Evolutionary conservation across 2,888 invertebrate species (phyloP), one percentile per base, ranked within the genome.

Genomic region (Hirtodrosophila cameraria): DNA sequence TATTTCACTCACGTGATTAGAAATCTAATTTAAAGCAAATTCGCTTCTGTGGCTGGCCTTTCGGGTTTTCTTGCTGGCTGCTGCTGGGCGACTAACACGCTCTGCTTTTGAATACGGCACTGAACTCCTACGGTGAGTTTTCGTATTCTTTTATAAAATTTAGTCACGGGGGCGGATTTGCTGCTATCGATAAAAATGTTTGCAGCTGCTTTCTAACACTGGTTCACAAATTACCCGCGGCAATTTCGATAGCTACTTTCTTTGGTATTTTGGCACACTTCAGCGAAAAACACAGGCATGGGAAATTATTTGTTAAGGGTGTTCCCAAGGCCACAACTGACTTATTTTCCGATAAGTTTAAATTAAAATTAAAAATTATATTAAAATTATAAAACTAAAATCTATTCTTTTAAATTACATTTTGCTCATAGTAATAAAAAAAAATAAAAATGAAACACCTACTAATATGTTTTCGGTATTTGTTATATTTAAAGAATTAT

Each of bases 21-120:
- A 94, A 94, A 94, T 83, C 79, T 93, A 93, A 92, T 93, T 94
- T 94, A 95, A 95, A 95, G 95, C 95, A 95, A n/a, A 85, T 53
- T 77, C 64, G 95, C 75, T 87, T 65, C 77, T 78, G 75, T 75
- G 88, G 86, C 86, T 85, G 77, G 81, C 86, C 95, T 94, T 88
- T 81, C 74, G 84, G 81, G 74, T 77, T 70, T n/a, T 76, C 59
- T 75, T 74, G 69, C 72, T 81, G 80, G 68, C 69, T 81, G 79
- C 84, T 82, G 79, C 65, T 68, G 58, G 65, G 79, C 64, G 80
- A 73, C 58, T 73, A 72, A 73, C 68, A 78, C 74, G 65, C 72
- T 78, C 68, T 74, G 70, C 61, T 80, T 74, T 71, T 75, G 68
- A 54, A 77, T 81, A 79, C 84, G 78, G 72, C 70, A 75, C 86